Conservation (phyloP, 2,797 vertebrate genomes). For the Cynodonichthys magdalenae region DNA sequence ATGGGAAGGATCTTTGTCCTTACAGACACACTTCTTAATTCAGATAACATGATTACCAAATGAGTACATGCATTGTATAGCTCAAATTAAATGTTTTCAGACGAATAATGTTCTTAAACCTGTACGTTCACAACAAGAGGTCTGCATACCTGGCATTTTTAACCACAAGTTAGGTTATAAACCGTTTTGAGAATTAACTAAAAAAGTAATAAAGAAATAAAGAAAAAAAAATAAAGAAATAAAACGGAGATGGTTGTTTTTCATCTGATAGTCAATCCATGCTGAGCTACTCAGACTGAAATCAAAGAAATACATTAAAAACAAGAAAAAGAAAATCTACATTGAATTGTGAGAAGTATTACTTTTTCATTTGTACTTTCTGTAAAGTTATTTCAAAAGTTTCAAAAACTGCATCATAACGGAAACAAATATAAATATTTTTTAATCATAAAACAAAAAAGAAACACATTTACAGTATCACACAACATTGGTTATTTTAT, state of each 20-base stretch:
- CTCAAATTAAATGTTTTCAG: neutral
- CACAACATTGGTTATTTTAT: too few relatives aligned
- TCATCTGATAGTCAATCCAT: neutral
- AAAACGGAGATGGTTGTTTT: neutral
- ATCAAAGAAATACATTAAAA: neutral
- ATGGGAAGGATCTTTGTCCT: neutral
- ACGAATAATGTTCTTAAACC: neutral
- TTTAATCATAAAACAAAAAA: too few relatives aligned
- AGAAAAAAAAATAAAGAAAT: neutral
- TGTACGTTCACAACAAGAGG: neutral
- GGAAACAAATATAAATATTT: neutral
- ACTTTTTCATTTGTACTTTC: neutral
- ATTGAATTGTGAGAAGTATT: neutral
- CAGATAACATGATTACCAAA: neutral
- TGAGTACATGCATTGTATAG: neutral
- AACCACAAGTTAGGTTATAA: neutral
- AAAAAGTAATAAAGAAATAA: neutral
- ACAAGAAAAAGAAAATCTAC: neutral
- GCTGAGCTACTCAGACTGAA: neutral
- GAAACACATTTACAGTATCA: neutral
- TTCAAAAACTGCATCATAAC: neutral
- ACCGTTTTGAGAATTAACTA: neutral
- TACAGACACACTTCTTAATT: too few relatives aligned
- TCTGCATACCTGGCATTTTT: neutral
- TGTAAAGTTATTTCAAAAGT: too few relatives aligned